phyloP scores from a whole-genome alignment of 2,113 vertebrate genomes.

The Jaculus jaculus region DNA sequence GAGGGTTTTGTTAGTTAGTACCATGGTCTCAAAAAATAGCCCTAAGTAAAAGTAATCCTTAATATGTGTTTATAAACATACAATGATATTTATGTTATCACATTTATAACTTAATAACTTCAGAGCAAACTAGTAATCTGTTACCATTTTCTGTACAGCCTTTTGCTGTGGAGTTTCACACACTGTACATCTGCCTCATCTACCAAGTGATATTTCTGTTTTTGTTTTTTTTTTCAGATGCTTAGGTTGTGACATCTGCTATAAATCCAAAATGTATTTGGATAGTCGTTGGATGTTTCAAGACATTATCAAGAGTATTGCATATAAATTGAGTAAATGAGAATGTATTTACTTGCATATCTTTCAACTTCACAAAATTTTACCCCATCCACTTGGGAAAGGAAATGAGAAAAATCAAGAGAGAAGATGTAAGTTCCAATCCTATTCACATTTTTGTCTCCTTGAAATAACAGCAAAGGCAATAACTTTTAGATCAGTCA shows the following conservation, averaged over 20 bases:
- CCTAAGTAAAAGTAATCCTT: neutral
- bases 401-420: slow-evolving; percentile 57
- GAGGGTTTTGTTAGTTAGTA: neutral
- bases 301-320: neutral
- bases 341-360: neutral
- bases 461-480: slow-evolving; percentile 11
- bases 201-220: neutral
- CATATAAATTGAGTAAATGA: neutral
- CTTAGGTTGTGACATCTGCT: neutral
- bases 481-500: slow-evolving; percentile 34
- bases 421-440: slow-evolving; percentile 51
- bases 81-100: neutral
- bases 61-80: neutral
- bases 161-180: neutral
- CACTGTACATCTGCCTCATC: neutral
- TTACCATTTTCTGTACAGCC: neutral
- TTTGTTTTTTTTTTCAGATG: too few relatives aligned
- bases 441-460: slow-evolving; percentile 38
- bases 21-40: neutral
- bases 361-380: slow-evolving; percentile 34
- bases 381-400: neutral
- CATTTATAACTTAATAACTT: neutral
- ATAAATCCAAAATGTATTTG: neutral
- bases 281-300: neutral
- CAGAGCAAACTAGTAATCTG: neutral